Evolutionary conservation across 2,797 vertebrate genomes (phyloP).

Genomic region (Phyllotis vaccarum): DNA sequence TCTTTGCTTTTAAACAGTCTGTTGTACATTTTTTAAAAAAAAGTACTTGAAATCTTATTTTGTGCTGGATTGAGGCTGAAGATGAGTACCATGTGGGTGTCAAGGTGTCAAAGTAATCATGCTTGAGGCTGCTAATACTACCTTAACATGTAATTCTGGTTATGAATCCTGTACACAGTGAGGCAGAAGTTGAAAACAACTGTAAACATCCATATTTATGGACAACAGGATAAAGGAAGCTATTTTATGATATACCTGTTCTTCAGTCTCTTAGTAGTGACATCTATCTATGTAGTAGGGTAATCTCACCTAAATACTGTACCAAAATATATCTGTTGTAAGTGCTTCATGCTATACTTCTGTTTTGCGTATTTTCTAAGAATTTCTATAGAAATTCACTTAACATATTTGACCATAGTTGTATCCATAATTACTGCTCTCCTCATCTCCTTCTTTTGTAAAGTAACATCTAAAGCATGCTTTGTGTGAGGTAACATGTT

Average conservation of each 20-base stretch:
- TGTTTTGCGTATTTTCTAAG: neutral
- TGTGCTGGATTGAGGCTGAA: constrained; percentile 13
- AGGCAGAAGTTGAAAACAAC: neutral
- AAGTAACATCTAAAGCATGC: neutral
- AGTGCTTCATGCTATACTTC: neutral
- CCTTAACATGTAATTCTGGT: neutral
- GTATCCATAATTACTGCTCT: too few species aligned
- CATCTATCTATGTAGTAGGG: neutral
- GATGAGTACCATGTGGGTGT: neutral
- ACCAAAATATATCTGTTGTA: neutral
- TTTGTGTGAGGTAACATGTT: neutral
- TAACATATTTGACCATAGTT: neutral
- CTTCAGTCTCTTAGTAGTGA: neutral
- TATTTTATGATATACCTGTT: neutral
- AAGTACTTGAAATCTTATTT: constrained; percentile 47
- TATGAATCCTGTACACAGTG: neutral
- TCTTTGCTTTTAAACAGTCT: constrained; percentile 44
- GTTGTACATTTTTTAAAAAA: constrained; percentile 32
- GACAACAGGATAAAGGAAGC: neutral
- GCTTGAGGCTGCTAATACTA: neutral
- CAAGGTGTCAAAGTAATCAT: neutral
- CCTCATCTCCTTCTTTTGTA: too few species aligned
- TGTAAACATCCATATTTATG: neutral
- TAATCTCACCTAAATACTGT: neutral
- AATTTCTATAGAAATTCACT: neutral